Evolutionary conservation across 2,888 invertebrate species (phyloP), one percentile per base, ranked within the genome.

Genomic region (Anaspis maculata): DNA sequence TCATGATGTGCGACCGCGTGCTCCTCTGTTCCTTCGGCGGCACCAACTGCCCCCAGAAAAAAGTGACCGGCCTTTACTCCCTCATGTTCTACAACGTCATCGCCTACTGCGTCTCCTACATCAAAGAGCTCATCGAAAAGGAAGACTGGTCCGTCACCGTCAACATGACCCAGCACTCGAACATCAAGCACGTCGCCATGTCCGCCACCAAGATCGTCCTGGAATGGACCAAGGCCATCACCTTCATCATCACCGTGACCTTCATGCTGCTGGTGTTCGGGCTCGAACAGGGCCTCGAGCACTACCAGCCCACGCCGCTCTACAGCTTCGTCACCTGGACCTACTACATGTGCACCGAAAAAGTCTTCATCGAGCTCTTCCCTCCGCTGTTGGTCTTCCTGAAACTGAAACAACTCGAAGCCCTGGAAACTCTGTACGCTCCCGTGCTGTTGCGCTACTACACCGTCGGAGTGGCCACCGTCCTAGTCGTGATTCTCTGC

Each of bases 41-140:
- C 57, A 67, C 44, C 62, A 71, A 49, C 33, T 62, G 64, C 33
- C 60, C 59, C 1, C 57, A 62, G 28, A 64, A 64, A 41, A 56
- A 59, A 33, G 70, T 82, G 23, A 83, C 83, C 1, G 77, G 78
- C 25, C 71, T 85, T 13, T 85, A 85, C 62, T 81, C 83, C 0
- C 68, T 85, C 11, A 80, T 85, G 79, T 84, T 85, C 66, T 85
- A 83, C 71, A 85, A 85, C 61, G 84, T 84, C 4, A 70, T 83
- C 42, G 79, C 84, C 1, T 85, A 85, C 64, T 82, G 83, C 50
- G 76, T 83, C 7, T 73, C 76, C 46, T 85, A 85, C 64, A 76
- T 83, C 13, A 76, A 79, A 41, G 83, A 83, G 55, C 68, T 82
- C 4, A 71, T 79, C 44, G 77, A 78, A 48, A 82, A 83, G 53